Evolutionary conservation across 2,888 invertebrate species (phyloP), one percentile per base, ranked within the genome.

Genomic region (Rhimphoctona megacephalus): DNA sequence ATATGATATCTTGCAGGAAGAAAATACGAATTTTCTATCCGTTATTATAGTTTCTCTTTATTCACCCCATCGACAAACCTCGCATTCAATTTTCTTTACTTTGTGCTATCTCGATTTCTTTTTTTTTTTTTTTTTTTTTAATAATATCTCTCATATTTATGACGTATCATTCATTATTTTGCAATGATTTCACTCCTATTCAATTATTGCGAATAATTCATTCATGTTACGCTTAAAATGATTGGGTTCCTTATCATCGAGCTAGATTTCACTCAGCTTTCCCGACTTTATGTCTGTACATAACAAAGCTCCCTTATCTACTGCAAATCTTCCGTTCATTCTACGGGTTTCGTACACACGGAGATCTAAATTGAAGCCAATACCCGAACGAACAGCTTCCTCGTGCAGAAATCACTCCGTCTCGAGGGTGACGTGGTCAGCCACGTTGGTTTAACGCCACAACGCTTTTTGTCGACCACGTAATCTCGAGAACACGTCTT

Each of bases 401-500:
- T 54, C 25, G 54, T 33, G 54, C 69, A 69, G 78, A 79, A 69
- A 52, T 67, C 67, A 67, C 78, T 25, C 67, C 39, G 67, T 33
- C 66, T 66, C 17, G 52, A 66, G 30, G 67, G 52, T 80, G 79
- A 70, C 79, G 79, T 61, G 57, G 79, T 70, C 70, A 70, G 57
- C 57, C 79, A 80, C 57, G 46, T 70, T 67, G 70, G 30, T 61
- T 57, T 8, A 70, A 61, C 79, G 70, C 43, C 70, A 46, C 54
- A 80, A 57, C 30, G 43, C 69, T 46, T 80, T 70, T 80, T 70
- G 70, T 46, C 79, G 25, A 25, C 77, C 66, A 64, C 33, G 64
- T 66, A 66, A 77, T 77, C 77, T 64, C 46, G 46, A 33, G 25
- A 66, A 64, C 66, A 66, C 64, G 64, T 46, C 33, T 49, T 25